Conservation (phyloP, 1,140 invertebrate genomes). For the Drosophila kurseongensis region DNA sequence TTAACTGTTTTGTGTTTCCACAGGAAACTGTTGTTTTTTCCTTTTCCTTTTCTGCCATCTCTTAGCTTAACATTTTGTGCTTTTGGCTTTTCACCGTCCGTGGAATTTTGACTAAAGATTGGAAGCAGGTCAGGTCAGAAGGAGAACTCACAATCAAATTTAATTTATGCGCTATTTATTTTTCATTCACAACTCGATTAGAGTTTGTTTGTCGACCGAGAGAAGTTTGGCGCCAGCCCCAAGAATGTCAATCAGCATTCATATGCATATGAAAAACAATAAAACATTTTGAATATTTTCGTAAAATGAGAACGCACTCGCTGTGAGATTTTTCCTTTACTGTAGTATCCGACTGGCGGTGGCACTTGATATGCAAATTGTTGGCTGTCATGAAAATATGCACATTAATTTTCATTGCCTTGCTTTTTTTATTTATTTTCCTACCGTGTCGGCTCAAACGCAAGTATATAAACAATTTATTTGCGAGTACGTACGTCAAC, state of each 20-base stretch:
- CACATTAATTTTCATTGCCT: conserved; percentile 71
- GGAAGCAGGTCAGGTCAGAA: conserved; percentile 12
- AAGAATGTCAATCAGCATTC: conserved; percentile 45
- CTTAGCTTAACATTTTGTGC: conserved; percentile 23
- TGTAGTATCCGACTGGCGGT: conserved; percentile 7
- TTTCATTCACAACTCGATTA: conserved; percentile 54
- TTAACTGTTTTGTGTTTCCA: conserved; percentile 48
- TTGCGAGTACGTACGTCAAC: conserved; percentile 33
- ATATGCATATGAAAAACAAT: conserved; percentile 53
- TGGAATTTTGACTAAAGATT: conserved; percentile 1
- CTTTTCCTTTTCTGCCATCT: not conserved
- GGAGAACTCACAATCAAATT: conserved; percentile 46
- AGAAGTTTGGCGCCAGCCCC: conserved; percentile 11
- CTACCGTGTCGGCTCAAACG: conserved; percentile 25
- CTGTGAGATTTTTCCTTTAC: conserved; percentile 27
- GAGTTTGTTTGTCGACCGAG: conserved; percentile 9
- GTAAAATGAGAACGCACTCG: conserved; percentile 23
- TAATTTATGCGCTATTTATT: conserved; percentile 55
- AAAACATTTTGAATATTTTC: conserved; percentile 43
- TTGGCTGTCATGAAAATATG: conserved; percentile 76
- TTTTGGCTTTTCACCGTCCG: conserved; percentile 27
- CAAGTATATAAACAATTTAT: conserved; percentile 36
- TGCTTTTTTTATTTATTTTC: conserved; percentile 11
- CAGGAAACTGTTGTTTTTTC: conserved; percentile 31
- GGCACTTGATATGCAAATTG: conserved; percentile 78